Percentiles rank a stretch among this genome's conserved stretches.
Evolutionary conservation across 2,888 invertebrate species (phyloP).

Genomic region (Aradus depressus): DNA sequence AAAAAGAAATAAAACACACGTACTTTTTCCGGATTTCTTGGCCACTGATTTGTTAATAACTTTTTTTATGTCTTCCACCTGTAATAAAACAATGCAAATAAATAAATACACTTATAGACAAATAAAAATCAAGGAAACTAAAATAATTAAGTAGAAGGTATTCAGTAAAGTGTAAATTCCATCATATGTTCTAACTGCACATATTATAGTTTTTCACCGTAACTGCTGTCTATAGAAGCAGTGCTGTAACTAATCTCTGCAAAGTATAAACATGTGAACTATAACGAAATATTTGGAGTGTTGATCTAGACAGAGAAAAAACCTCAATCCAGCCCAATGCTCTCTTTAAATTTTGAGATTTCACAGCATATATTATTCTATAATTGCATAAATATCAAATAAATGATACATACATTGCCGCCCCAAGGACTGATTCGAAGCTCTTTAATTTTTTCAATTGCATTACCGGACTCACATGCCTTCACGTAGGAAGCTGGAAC

Average conservation of each 20-base stretch:
- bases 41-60: slow-evolving; percentile 20
- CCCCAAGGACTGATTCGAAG: slow-evolving; percentile 77
- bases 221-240: too few relatives aligned
- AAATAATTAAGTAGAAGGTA: not conserved
- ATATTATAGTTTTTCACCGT: too few relatives aligned
- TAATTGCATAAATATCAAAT: not conserved
- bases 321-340: too few relatives aligned
- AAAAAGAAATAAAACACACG: slow-evolving; percentile 11
- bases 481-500: slow-evolving; percentile 64
- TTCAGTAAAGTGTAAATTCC: too few relatives aligned
- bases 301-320: too few relatives aligned
- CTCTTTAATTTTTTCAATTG: slow-evolving; percentile 51
- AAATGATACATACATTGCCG: slow-evolving; percentile 49
- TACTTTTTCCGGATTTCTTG: slow-evolving; percentile 24
- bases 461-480: slow-evolving; percentile 45
- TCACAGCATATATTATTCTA: too few relatives aligned
- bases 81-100: slow-evolving; percentile 9
- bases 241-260: too few relatives aligned
- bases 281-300: too few relatives aligned
- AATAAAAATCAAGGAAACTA: not conserved
- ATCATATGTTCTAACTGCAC: too few relatives aligned
- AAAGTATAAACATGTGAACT: too few relatives aligned
- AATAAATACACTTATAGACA: too few relatives aligned
- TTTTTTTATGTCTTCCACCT: slow-evolving; percentile 20
- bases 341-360: too few relatives aligned